Evolutionary conservation across 2,888 invertebrate genomes (phyloP).

Genomic region (Ischnus inquisitorius): DNA sequence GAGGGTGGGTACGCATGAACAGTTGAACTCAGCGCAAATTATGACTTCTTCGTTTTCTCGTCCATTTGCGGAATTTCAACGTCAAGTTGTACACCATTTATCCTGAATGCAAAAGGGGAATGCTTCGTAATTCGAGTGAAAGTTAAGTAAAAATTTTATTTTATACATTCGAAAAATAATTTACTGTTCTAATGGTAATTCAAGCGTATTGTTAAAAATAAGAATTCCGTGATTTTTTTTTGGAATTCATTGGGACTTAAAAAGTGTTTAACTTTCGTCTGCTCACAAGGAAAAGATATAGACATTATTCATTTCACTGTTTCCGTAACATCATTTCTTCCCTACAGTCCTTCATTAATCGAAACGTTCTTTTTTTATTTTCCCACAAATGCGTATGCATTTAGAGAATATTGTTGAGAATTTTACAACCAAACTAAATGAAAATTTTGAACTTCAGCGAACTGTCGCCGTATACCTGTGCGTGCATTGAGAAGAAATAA

Average conservation of each 20-base stretch:
- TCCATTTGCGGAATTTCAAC: background rate
- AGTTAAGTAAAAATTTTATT: background rate
- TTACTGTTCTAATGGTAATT: too few species aligned
- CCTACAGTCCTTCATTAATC: too few species aligned
- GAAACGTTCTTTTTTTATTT: too few species aligned
- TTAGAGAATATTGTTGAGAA: too few species aligned
- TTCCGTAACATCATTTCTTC: too few species aligned
- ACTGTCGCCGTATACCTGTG: background rate
- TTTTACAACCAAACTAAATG: background rate
- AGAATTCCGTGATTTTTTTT: too few species aligned
- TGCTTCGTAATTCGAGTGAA: background rate
- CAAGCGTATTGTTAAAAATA: too few species aligned
- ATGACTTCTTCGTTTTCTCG: slow-evolving; percentile 1
- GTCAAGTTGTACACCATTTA: background rate
- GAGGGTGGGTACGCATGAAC: slow-evolving; percentile 10
- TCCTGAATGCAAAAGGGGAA: background rate
- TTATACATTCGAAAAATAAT: background rate
- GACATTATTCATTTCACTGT: too few species aligned
- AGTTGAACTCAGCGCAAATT: background rate
- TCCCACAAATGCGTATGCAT: too few species aligned
- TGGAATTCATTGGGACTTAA: too few species aligned
- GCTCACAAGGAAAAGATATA: too few species aligned
- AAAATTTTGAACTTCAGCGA: background rate
- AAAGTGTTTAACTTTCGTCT: too few species aligned
- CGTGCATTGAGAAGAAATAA: background rate